These are phyloP conservation scores for Macropus fuliginosus DNA, from an alignment of 2,797 vertebrate species.

Conservation along the genomic window DNA sequence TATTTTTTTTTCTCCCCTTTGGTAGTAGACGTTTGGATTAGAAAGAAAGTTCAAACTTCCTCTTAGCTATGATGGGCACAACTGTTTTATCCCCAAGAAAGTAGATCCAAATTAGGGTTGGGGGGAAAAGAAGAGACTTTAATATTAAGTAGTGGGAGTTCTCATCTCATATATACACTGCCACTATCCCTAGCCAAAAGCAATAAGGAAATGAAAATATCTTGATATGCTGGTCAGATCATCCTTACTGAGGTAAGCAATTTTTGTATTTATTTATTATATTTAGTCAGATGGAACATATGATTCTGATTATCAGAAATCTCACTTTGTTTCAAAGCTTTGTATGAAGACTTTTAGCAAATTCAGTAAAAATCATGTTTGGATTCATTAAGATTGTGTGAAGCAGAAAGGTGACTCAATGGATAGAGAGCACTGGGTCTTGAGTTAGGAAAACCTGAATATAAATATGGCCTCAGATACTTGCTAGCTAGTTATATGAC, in stretches of 20 bases:
- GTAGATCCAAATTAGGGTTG: not conserved
- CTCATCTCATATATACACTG: not conserved
- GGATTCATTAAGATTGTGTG: not conserved
- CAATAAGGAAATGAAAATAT: not conserved
- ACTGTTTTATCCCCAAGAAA: not conserved
- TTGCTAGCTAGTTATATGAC: not conserved
- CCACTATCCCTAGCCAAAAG: not conserved
- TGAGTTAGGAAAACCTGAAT: not conserved
- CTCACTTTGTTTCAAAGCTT: constrained; percentile 5
- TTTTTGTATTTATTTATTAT: too few species aligned
- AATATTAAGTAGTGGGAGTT: not conserved
- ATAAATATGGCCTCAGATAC: not conserved
- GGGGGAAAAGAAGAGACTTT: not conserved
- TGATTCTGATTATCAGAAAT: not conserved
- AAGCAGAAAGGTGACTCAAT: not conserved
- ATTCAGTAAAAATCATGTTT: not conserved
- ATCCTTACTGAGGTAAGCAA: not conserved
- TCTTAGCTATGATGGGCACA: not conserved
- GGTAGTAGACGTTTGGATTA: constrained; percentile 7
- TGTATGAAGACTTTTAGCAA: not conserved
- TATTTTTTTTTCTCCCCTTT: not conserved
- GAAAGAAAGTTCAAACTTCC: constrained; percentile 17
- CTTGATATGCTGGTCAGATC: not conserved
- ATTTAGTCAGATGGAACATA: not conserved
- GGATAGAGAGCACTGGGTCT: not conserved